Evolutionary conservation across 2,888 invertebrate species (phyloP).

Genomic region (Erynnis tages): DNA sequence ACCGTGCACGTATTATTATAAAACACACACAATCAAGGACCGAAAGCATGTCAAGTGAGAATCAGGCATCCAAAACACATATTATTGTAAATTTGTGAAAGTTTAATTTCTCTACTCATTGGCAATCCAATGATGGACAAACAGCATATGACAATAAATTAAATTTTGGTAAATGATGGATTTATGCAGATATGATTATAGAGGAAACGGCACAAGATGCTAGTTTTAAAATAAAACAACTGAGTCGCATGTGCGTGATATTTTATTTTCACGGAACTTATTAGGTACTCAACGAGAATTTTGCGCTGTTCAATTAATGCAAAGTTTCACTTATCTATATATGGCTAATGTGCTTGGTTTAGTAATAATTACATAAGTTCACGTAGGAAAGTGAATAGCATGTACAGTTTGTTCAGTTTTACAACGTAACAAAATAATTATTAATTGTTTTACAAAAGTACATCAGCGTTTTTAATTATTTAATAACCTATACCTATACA

Average conservation of each 20-base stretch:
- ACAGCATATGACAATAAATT: no score
- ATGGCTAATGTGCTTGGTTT: constrained; percentile 74
- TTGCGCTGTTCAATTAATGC: constrained; percentile 69
- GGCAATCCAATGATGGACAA: no score
- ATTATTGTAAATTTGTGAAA: no score
- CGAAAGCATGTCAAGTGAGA: no score
- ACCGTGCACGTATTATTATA: no score
- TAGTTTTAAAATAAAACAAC: constrained; percentile 62
- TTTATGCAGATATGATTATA: no score
- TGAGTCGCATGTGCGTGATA: constrained; percentile 76
- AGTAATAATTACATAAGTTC: constrained; percentile 58
- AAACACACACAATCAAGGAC: no score
- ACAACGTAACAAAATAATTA: constrained; percentile 61
- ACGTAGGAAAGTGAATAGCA: constrained; percentile 46
- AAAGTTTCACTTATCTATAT: constrained; percentile 63
- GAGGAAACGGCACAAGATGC: no score
- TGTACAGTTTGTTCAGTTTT: constrained; percentile 50
- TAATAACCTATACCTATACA: constrained; percentile 34
- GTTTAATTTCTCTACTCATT: no score
- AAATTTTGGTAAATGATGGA: no score
- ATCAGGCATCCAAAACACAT: no score
- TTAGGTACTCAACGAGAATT: constrained; percentile 58
- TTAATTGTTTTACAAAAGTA: constrained; percentile 64
- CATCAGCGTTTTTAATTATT: constrained; percentile 36
- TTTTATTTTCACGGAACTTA: constrained; percentile 75